Conservation (phyloP, 2,797 vertebrate genomes). For the Sylvilagus floridanus region DNA sequence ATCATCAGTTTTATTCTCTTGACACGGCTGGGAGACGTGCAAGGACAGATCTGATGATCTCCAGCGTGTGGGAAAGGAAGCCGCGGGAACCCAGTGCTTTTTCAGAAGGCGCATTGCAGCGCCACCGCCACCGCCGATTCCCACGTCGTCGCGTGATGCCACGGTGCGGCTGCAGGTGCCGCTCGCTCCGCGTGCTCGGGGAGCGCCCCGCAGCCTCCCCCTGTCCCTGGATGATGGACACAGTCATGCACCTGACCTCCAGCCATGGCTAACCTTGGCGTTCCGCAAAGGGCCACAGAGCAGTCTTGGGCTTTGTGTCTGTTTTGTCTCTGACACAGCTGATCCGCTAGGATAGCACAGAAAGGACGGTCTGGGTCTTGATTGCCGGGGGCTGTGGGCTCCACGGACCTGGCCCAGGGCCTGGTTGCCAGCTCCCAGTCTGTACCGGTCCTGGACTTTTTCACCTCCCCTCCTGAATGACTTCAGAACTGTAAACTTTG, state of each 20-base stretch:
- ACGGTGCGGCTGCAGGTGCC: neutral
- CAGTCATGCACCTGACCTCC: too few species aligned
- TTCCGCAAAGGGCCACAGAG: neutral
- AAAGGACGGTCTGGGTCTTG: neutral
- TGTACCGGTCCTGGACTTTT: neutral
- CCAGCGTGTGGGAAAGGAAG: neutral
- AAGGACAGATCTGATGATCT: conserved; percentile 42
- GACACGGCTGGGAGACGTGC: neutral
- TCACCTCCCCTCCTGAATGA: neutral
- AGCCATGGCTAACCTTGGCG: too few species aligned
- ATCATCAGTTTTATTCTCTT: conserved; percentile 29
- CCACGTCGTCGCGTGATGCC: neutral
- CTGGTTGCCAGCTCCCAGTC: neutral
- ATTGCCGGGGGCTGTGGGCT: neutral
- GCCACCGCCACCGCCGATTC: neutral
- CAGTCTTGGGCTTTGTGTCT: neutral
- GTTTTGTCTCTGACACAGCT: neutral
- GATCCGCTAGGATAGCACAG: neutral
- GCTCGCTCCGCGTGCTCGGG: too few species aligned
- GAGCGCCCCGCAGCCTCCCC: neutral
- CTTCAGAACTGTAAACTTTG: neutral
- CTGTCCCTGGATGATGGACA: too few species aligned
- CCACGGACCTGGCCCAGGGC: neutral
- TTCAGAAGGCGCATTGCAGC: neutral
- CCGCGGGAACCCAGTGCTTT: neutral